phyloP scores from a whole-genome alignment of 37 sponge, comb jelly and placozoan species.

The Aphrocallistes beatrix region DNA sequence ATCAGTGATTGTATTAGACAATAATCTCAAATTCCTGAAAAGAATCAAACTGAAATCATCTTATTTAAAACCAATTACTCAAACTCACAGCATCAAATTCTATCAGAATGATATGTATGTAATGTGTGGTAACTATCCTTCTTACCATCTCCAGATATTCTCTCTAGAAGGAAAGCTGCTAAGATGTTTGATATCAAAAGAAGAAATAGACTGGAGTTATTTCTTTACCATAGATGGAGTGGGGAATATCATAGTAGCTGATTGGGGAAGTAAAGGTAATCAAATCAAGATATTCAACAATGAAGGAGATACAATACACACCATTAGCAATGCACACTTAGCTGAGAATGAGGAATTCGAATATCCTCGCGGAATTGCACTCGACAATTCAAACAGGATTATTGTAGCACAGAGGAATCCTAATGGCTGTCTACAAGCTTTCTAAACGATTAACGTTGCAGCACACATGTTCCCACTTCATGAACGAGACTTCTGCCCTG shows the following conservation, averaged over 20 bases:
- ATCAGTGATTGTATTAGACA: background rate
- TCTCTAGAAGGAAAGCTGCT: constrained; percentile 1
- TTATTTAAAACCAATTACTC: background rate
- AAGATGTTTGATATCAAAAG: background rate
- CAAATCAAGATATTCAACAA: constrained; percentile 5
- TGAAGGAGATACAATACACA: background rate
- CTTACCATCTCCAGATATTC: constrained; percentile 7
- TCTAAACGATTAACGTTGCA: no score
- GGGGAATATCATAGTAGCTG: constrained; percentile 8
- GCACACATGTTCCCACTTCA: no score
- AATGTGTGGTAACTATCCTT: background rate
- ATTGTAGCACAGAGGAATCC: background rate
- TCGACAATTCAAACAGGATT: background rate
- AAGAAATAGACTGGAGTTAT: background rate
- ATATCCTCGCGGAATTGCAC: background rate
- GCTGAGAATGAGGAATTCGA: background rate
- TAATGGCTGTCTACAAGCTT: background rate
- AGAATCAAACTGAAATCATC: background rate
- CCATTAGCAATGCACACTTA: background rate
- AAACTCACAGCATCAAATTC: background rate
- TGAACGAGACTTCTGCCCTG: no score
- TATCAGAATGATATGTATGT: background rate
- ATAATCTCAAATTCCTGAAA: constrained; percentile 10
- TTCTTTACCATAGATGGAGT: background rate
- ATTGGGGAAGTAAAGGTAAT: background rate